Evolutionary conservation across 2,113 vertebrate genomes (phyloP).

Genomic region (Melanostigma gelatinosum): DNA sequence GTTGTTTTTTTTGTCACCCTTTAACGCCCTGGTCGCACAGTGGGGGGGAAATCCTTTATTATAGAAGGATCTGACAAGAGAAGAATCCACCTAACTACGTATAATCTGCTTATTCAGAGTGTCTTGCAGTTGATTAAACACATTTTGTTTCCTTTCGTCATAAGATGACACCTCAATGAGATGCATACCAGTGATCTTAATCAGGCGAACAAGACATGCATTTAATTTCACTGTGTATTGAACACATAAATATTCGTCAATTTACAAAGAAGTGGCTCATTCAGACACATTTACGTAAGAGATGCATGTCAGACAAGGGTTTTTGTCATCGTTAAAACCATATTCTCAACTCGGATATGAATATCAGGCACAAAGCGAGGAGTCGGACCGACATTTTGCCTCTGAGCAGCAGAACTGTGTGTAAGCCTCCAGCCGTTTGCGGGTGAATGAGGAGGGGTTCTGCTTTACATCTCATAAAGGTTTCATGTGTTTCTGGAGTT

Average conservation of each 20-base stretch:
- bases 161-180: neutral
- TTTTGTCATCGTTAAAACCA: neutral
- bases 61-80: neutral
- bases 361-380: neutral
- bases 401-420: conserved; percentile 23
- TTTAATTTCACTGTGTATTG: neutral
- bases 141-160: neutral
- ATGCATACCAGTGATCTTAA: neutral
- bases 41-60: neutral
- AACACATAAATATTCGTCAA: too few relatives aligned
- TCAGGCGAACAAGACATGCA: neutral
- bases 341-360: neutral
- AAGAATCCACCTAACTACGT: neutral
- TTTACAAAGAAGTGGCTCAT: neutral
- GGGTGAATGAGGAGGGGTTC: conserved; percentile 42
- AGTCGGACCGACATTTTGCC: conserved; percentile 15
- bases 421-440: conserved; percentile 52
- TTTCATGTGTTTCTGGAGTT: conserved; percentile 52
- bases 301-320: neutral
- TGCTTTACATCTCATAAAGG: conserved; percentile 54
- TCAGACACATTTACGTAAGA: neutral
- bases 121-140: neutral
- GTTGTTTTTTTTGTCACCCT: neutral
- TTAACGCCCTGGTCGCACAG: neutral
- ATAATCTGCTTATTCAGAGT: neutral